Base-by-base conservation (phyloP, 2,888 invertebrate species). In the Flabesymbios commensalis region DNA sequence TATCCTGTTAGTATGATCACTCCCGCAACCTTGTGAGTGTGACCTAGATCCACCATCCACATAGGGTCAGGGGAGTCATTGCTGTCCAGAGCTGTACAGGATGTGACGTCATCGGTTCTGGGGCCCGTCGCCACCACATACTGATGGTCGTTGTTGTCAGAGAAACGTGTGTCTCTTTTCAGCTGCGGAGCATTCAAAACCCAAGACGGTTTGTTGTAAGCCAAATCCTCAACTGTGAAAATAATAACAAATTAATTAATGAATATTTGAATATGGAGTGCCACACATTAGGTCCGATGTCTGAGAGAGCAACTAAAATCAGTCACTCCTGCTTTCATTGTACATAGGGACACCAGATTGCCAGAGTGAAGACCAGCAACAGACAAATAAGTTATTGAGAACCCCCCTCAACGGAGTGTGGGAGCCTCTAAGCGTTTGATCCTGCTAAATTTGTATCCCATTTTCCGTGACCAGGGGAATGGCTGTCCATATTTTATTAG, bases 141-240 rank as follows among this genome's bases (percentile, higher is more conserved):
- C 66, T 84, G 84, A 54, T 79, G 77, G 5, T 78, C 79, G 36
- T 68, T 64, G 54, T 76, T 75, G 28, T 74, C 71, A 36, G 75
- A 69, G 57, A 75, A 72, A 29, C 66, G 65, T 65, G 77, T 77
- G 68, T 85, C 85, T 33, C 85, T 77, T 72, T 85, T 85, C 72
- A 83, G 74, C 29, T 81, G 80, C 5, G 78, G 75, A 56, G 77
- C 78, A 55, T 71, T 83, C 74, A 85, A 85, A 61, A 85, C 82
- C 83, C 85, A 85, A 1, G 85, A 84, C 48, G 83, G 81, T 57
- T 83, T 84, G 59, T 83, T 79, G 74, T 77, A 85, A 3, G 86
- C 85, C 61, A 86, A 70, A 68, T 86, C 86, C 68, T 85, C 85
- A 52, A 85, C 85, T 85, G 74, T n/a, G n/a, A n/a, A 3, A 75